Percentiles rank a stretch among this genome's conserved stretches.
These are phyloP conservation scores for Cotesia typhae DNA, from an alignment of 1,140 invertebrate species.

Conservation along the genomic window DNA sequence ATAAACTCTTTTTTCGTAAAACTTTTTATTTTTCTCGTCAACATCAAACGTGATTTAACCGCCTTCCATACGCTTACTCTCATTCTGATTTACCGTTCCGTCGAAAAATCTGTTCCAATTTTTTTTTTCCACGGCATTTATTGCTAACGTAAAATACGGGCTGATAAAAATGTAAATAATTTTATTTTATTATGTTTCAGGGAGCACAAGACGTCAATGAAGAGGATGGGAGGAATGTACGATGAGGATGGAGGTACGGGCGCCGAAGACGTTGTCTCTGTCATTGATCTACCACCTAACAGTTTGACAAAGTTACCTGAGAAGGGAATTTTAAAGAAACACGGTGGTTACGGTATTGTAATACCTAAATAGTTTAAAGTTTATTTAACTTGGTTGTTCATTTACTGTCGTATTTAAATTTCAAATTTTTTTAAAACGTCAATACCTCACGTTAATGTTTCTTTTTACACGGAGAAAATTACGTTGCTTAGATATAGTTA, in stretches of 20 bases:
- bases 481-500: no score
- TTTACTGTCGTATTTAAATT: background rate
- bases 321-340: constrained; percentile 89
- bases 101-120: no score
- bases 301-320: constrained; percentile 82
- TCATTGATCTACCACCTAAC: constrained; percentile 81
- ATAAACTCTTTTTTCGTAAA: background rate
- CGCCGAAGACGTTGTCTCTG: constrained; percentile 81
- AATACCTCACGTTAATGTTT: no score
- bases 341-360: constrained; percentile 77
- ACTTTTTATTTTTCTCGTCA: constrained; percentile 10
- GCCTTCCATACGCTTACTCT: no score
- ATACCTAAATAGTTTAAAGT: constrained; percentile 66
- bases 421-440: background rate
- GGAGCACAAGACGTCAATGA: constrained; percentile 80
- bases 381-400: background rate
- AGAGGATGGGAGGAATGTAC: constrained; percentile 70
- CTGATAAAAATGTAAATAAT: constrained; percentile 13
- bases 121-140: background rate
- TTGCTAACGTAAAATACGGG: background rate
- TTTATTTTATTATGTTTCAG: constrained; percentile 62
- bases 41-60: no score
- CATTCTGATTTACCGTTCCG: no score
- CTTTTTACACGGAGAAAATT: no score
- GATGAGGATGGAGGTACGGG: constrained; percentile 76